Evolutionary conservation across 2,797 vertebrate species (phyloP), one percentile per base, ranked within the genome.

Genomic region (Tokudaia tokunoshimensis): DNA sequence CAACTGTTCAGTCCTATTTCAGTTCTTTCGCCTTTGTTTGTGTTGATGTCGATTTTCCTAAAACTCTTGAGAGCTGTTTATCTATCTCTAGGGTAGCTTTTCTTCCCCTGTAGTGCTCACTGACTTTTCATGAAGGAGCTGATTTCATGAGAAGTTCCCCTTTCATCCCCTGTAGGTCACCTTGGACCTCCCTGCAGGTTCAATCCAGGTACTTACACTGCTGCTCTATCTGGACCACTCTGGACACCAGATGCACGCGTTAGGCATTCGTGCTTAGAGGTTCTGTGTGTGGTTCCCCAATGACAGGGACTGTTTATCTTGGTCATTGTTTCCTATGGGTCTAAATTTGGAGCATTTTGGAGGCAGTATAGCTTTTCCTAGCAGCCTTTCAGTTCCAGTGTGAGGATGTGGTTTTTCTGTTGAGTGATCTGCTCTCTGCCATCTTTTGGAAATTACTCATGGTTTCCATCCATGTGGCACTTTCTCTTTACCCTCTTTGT

Each of bases 61-160:
- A 75, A 20, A 22, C 26, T 89, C 26, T 29, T 15, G 61, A 74
- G 52, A 65, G 34, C 13, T 12, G 26, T 4, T 50, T 15, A 1
- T 55, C 15, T 67, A 0, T 34, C 55, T 15, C 2, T 50, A 83
- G 72, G 87, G 47, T 55, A 20, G 0, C 41, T 88, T 34, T 52
- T 14, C 29, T 44, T 70, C 63, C 59, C 0, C 0, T 17, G 0
- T 2, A 1, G 17, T 24, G 13, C 13, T 61, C 34, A 6, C 0
- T 78, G 81, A 20, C 37, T 0, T 41, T 44, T 26, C 20, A n/a
- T 7, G 57, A 12, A 1, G 10, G 44, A 37, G 8, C 19, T 65
- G 76, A 31, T 31, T 26, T 2, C 0, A 1, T 2, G 20, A 50
- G 8, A 12, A 24, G 44, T 4, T 37, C 12, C 57, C 7, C 9